phyloP scores from a whole-genome alignment of 2,888 invertebrate genomes.

The Cephus runcator region DNA sequence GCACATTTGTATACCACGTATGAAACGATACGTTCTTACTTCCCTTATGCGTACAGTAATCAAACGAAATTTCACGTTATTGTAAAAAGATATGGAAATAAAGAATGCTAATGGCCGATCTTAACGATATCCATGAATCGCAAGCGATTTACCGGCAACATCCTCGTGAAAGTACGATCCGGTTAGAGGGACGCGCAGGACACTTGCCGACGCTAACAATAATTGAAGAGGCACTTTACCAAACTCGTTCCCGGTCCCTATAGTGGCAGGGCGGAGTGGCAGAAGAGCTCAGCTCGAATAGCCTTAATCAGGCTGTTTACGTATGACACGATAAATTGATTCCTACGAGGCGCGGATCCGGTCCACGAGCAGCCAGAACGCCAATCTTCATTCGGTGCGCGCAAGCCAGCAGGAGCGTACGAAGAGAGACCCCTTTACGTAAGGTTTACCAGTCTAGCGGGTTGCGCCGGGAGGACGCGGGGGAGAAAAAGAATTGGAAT shows the following conservation, averaged over 20 bases:
- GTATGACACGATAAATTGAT: conserved; percentile 7
- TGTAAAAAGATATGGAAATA: background rate
- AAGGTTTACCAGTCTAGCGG: background rate
- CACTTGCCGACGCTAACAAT: background rate
- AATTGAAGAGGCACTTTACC: background rate
- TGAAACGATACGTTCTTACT: no score
- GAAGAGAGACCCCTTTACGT: background rate
- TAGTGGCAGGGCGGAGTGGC: background rate
- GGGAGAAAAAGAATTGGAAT: background rate
- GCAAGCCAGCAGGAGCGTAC: background rate
- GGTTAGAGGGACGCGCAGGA: background rate
- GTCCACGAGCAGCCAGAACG: background rate
- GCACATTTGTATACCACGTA: no score
- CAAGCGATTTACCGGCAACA: background rate
- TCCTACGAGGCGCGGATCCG: background rate
- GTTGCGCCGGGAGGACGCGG: background rate
- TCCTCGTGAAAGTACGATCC: background rate
- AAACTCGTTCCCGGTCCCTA: background rate
- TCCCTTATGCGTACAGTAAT: background rate
- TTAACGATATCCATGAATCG: background rate
- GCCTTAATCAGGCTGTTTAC: background rate
- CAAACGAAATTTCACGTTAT: background rate
- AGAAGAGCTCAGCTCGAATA: background rate
- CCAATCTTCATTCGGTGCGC: background rate
- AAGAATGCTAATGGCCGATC: background rate